Conservation (phyloP, 2,797 vertebrate species). For the Molossus molossus region DNA sequence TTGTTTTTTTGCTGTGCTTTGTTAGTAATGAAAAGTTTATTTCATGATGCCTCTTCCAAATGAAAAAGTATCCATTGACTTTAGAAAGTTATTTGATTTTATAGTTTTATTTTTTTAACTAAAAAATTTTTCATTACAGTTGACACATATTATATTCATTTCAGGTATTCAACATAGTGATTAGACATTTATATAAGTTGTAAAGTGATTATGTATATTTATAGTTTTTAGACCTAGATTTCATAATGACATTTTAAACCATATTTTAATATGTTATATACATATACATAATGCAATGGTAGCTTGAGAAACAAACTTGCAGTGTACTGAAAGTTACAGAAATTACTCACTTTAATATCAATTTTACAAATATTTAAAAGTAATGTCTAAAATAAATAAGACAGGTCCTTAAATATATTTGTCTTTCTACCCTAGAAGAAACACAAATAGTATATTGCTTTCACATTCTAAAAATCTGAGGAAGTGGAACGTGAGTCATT, state of each 20-base stretch:
- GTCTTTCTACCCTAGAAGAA: neutral
- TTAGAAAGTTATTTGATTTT: constrained; percentile 29
- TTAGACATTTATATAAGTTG: neutral
- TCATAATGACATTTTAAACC: neutral
- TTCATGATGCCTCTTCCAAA: neutral
- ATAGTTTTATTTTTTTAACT: neutral
- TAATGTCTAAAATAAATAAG: neutral
- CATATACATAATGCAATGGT: neutral
- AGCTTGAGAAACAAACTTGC: neutral
- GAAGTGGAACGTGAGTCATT: neutral
- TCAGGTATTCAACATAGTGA: neutral
- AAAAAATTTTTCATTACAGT: neutral
- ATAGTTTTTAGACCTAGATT: neutral
- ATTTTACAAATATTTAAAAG: neutral
- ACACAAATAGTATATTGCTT: neutral
- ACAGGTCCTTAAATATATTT: neutral
- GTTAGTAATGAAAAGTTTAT: neutral
- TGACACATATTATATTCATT: neutral
- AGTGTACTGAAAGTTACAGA: neutral
- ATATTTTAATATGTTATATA: neutral
- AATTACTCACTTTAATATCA: neutral
- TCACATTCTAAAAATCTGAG: constrained; percentile 25
- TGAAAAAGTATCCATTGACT: neutral
- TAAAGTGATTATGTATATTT: neutral
- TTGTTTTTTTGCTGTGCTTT: neutral